These are phyloP conservation scores for Drosophila tropicalis DNA, from an alignment of 1,140 invertebrate species.

Conservation along the genomic window DNA sequence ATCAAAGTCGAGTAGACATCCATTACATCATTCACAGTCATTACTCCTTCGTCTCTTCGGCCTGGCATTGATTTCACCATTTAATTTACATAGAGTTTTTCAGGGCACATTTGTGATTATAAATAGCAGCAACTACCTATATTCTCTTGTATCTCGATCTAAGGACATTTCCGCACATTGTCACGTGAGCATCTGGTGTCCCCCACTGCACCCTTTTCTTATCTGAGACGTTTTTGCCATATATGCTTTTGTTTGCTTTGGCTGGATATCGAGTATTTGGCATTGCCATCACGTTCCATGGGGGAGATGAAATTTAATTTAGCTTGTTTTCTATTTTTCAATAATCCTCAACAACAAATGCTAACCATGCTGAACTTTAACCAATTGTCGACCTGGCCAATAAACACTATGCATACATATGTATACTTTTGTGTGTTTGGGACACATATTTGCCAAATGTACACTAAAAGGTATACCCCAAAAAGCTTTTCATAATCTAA, in stretches of 20 bases:
- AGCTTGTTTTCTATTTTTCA: conserved; percentile 62
- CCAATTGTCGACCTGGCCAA: conserved; percentile 52
- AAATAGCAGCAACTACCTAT: background rate
- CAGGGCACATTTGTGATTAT: conserved; percentile 7
- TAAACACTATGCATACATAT: background rate
- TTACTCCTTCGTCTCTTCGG: background rate
- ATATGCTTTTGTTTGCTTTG: conserved; percentile 17
- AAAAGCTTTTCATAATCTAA: background rate
- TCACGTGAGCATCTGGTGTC: conserved; percentile 31
- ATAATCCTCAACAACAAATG: conserved; percentile 50
- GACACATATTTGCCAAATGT: background rate
- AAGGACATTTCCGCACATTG: conserved; percentile 53
- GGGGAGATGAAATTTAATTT: conserved; percentile 65
- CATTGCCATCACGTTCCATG: conserved; percentile 54
- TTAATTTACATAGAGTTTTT: conserved; percentile 7
- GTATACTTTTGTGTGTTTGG: background rate
- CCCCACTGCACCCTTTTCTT: background rate
- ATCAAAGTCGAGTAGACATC: background rate
- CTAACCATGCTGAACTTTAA: conserved; percentile 43
- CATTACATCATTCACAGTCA: background rate
- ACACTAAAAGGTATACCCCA: background rate
- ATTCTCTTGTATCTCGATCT: conserved; percentile 22
- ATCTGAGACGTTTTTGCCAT: background rate
- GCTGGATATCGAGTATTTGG: conserved; percentile 20
- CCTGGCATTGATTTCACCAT: conserved; percentile 6